Percentiles rank a stretch among this genome's conserved stretches.
phyloP scores from a whole-genome alignment of 2,113 vertebrate species.

The Ranitomeya imitator region DNA sequence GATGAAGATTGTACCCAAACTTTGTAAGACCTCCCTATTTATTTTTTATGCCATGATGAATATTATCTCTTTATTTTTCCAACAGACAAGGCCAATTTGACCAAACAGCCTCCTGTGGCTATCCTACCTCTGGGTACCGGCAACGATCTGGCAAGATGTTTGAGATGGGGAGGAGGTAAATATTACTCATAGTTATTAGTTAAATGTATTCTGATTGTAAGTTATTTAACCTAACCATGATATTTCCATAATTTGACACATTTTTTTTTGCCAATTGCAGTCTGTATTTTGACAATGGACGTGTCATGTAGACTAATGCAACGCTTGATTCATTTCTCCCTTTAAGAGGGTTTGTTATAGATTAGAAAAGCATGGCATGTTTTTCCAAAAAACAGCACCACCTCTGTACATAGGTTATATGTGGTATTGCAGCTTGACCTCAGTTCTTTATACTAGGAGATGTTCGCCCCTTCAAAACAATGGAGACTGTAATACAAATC shows the following conservation, averaged over 20 bases:
- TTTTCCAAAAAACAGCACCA: no score
- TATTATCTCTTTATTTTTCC: slow-evolving; percentile 58
- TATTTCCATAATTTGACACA: not conserved
- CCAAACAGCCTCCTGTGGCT: slow-evolving; percentile 90
- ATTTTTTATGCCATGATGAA: not conserved
- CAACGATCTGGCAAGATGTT: slow-evolving; percentile 92
- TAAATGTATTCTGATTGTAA: not conserved
- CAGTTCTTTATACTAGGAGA: no score
- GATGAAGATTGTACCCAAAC: not conserved
- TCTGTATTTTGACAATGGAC: not conserved
- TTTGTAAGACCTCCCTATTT: not conserved
- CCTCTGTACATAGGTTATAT: no score
- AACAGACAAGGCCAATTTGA: slow-evolving; percentile 90
- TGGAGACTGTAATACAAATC: no score
- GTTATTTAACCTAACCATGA: no score
- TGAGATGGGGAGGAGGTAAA: slow-evolving; percentile 97
- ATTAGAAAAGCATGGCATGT: no score
- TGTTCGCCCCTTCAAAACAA: no score
- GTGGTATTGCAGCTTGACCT: no score
- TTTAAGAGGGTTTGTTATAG: no score
- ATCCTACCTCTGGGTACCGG: slow-evolving; percentile 96
- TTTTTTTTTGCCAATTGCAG: not conserved
- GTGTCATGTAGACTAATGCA: not conserved
- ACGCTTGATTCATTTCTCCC: no score
- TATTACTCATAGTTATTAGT: not conserved